Evolutionary conservation across 2,113 vertebrate species (phyloP).

Genomic region (Isichthys henryi): DNA sequence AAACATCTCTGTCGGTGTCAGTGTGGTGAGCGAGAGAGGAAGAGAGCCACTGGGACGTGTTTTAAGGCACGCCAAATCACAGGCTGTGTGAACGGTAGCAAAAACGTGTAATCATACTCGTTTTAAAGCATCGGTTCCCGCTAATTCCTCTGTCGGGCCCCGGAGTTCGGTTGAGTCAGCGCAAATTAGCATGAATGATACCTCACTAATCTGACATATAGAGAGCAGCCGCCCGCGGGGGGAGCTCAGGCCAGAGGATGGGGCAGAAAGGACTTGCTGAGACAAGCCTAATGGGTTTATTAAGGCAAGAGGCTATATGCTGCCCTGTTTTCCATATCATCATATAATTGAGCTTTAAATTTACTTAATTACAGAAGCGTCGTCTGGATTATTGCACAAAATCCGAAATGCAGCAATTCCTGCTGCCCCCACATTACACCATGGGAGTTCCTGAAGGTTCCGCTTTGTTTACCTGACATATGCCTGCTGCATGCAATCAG

Average conservation of each 20-base stretch:
- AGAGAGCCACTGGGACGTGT: background rate
- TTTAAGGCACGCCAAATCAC: background rate
- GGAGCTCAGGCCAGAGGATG: slow-evolving; percentile 42
- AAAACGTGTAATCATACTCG: background rate
- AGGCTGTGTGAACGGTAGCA: background rate
- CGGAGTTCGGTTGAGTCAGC: slow-evolving; percentile 63
- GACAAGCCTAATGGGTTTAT: slow-evolving; percentile 23
- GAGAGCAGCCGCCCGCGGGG: slow-evolving; percentile 55
- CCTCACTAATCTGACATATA: slow-evolving; percentile 63
- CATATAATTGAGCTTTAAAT: slow-evolving; percentile 5
- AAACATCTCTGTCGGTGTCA: background rate
- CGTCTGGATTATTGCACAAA: background rate
- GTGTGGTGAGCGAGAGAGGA: background rate
- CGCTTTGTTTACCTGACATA: background rate
- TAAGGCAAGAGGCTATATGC: background rate
- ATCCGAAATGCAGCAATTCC: background rate
- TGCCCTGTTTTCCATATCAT: slow-evolving; percentile 5
- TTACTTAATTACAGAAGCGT: background rate
- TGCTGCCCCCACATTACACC: background rate
- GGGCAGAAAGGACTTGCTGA: slow-evolving; percentile 56
- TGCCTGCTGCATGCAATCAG: background rate
- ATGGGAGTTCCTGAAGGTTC: background rate
- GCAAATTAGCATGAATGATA: slow-evolving; percentile 67
- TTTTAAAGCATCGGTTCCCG: background rate
- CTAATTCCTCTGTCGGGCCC: slow-evolving; percentile 34